A percentile compares a stretch with the other conserved stretches of the same genome.
Evolutionary conservation across 2,888 invertebrate genomes (phyloP).

Genomic region (Drosophila aldrichi): DNA sequence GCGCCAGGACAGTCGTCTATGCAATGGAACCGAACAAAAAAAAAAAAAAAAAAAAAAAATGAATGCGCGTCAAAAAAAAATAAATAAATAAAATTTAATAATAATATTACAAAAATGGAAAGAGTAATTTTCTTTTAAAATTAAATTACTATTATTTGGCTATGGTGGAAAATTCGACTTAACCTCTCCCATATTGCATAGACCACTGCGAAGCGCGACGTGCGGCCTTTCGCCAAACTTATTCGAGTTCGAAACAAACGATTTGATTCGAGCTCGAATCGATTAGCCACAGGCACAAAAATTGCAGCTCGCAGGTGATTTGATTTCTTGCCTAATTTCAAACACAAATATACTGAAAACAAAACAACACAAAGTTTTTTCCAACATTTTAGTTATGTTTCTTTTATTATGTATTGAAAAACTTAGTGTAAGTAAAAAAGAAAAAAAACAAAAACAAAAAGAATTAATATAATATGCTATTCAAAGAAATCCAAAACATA

Average conservation of each 20-base stretch:
- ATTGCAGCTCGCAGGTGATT: constrained; percentile 76
- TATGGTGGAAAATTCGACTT: constrained; percentile 44
- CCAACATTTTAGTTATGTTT: constrained; percentile 56
- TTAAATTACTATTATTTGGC: constrained; percentile 52
- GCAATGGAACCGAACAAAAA: constrained; percentile 63
- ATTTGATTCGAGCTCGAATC: constrained; percentile 36
- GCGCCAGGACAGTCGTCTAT: constrained; percentile 39
- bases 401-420: constrained; percentile 67
- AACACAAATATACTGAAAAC: constrained; percentile 64
- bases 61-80: constrained; percentile 63
- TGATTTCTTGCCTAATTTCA: constrained; percentile 61
- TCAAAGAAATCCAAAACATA: constrained; percentile 83
- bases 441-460: constrained; percentile 33
- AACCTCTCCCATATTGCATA: constrained; percentile 58
- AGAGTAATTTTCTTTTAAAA: constrained; percentile 38
- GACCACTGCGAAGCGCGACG: constrained; percentile 35
- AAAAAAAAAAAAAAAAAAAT: constrained; percentile 47
- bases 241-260: constrained; percentile 31
- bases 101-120: neutral
- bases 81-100: constrained; percentile 32
- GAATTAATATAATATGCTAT: constrained; percentile 73
- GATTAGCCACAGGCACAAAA: constrained; percentile 74
- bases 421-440: constrained; percentile 52
- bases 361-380: constrained; percentile 57
- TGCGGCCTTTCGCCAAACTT: constrained; percentile 33